A percentile compares a stretch with the other conserved stretches of the same genome.
phyloP scores from a whole-genome alignment of 2,797 vertebrate genomes.

The Phalloptychus januarius region DNA sequence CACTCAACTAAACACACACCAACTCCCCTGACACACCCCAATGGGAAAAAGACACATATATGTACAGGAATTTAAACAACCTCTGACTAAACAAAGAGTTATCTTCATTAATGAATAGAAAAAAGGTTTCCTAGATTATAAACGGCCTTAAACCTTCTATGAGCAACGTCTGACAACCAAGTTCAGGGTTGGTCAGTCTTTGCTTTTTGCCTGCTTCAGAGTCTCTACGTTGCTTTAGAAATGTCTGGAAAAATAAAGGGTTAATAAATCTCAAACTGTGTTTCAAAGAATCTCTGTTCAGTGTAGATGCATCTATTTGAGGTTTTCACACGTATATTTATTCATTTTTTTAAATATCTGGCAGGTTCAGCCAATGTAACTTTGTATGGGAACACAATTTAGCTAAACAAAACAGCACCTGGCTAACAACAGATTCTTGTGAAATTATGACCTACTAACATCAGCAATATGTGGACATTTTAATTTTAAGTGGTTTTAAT shows the following conservation, averaged over 20 bases:
- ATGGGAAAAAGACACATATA: background rate
- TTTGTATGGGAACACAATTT: background rate
- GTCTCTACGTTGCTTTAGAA: background rate
- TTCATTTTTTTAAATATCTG: background rate
- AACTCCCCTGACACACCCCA: background rate
- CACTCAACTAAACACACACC: background rate
- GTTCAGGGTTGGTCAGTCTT: background rate
- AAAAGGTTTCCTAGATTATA: background rate
- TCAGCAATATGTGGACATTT: background rate
- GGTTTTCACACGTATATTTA: background rate
- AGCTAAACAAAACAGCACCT: background rate
- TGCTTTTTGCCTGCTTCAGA: background rate
- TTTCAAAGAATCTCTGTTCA: background rate
- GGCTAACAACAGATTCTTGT: background rate
- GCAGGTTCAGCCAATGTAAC: background rate
- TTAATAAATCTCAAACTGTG: background rate
- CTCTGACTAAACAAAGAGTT: background rate
- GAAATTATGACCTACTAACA: background rate
- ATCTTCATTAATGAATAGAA: background rate
- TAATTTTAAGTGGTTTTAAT: background rate
- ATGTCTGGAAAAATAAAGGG: background rate
- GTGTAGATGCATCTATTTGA: background rate
- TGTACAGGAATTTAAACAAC: background rate
- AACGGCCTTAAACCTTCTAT: background rate
- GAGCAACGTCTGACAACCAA: background rate